Conservation (phyloP, 2,888 invertebrate genomes). For the Heliconius hortense region DNA sequence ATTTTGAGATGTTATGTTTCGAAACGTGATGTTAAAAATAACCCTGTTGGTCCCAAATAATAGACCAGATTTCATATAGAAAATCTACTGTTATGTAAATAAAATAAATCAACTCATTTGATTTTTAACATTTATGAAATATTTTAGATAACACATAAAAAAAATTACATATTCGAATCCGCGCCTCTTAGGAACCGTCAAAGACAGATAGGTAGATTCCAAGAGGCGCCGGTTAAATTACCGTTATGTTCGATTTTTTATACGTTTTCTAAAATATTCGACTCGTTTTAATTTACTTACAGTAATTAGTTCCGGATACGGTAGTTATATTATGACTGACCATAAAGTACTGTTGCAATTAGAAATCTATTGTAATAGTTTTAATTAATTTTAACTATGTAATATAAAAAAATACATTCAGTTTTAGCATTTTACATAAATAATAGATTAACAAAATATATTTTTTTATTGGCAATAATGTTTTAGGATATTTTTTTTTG, state of each 20-base stretch:
- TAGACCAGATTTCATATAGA: not conserved
- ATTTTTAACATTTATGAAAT: not conserved
- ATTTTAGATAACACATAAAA: not conserved
- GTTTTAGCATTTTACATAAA: not conserved
- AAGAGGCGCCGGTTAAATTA: not conserved
- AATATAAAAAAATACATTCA: not conserved
- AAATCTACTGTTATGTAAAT: not conserved
- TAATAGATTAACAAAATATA: not conserved
- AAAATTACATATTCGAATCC: not conserved
- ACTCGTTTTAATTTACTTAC: not conserved
- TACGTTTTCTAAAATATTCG: slow-evolving; percentile 1
- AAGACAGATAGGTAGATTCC: not conserved
- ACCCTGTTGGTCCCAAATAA: not conserved
- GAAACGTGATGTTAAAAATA: no score
- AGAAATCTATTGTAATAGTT: slow-evolving; percentile 2
- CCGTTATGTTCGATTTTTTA: not conserved
- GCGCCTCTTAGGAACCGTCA: not conserved
- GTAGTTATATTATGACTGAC: slow-evolving; percentile 9
- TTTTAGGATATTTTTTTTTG: not conserved
- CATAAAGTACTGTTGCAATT: not conserved
- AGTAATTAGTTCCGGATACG: not conserved
- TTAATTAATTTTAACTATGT: not conserved
- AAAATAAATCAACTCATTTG: not conserved
- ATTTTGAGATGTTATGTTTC: not conserved
- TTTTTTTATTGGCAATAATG: slow-evolving; percentile 2